Evolutionary conservation across 1,140 invertebrate genomes (phyloP).

Genomic region (Eriocheir sinensis): DNA sequence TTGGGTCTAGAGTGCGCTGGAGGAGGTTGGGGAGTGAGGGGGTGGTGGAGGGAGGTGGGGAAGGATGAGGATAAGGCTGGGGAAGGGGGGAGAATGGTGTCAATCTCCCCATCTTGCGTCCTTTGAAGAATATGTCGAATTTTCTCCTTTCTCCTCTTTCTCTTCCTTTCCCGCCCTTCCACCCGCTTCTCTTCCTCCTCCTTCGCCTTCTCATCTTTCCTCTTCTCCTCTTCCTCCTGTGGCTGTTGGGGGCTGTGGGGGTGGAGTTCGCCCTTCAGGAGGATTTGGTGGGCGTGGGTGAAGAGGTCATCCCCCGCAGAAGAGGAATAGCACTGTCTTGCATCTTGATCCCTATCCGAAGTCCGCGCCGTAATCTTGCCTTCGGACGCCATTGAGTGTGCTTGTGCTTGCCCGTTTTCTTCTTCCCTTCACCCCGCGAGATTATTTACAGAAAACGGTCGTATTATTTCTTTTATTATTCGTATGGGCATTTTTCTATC

Average conservation of each 20-base stretch:
- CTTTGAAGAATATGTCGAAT: background rate
- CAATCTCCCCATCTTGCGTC: background rate
- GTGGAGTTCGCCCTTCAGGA: background rate
- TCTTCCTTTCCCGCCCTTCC: background rate
- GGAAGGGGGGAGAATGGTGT: background rate
- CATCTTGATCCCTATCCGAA: background rate
- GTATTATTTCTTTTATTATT: too few species aligned
- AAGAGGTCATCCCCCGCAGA: background rate
- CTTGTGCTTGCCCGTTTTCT: too few species aligned
- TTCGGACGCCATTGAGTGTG: background rate
- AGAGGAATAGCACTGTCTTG: background rate
- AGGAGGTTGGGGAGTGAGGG: background rate
- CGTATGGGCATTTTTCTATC: too few species aligned
- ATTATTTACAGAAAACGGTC: too few species aligned
- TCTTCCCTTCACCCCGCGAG: background rate
- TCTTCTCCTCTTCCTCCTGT: constrained; percentile 23
- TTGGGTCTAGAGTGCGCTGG: too few species aligned
- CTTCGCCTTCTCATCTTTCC: background rate
- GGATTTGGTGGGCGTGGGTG: background rate
- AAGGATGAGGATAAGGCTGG: too few species aligned
- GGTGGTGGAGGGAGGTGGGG: background rate
- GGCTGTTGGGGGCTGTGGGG: too few species aligned
- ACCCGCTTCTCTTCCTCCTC: background rate
- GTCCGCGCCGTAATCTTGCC: background rate
- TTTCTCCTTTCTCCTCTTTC: background rate